Evolutionary conservation across 2,797 vertebrate genomes (phyloP), one percentile per base, ranked within the genome.

Genomic region (Pseudomugil tenellus): DNA sequence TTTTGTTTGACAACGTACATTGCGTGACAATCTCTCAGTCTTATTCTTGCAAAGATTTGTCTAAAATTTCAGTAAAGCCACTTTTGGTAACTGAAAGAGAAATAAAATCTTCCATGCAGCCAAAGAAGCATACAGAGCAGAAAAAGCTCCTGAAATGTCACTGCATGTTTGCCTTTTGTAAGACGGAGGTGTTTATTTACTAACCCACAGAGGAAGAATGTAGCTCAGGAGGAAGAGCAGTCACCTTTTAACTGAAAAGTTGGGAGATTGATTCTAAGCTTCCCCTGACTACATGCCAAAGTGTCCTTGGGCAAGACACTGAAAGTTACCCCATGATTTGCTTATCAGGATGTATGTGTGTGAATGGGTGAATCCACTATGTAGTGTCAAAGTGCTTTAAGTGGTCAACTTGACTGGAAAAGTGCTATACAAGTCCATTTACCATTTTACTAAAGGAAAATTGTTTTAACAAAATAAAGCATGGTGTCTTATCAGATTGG

Each of bases 51-150:
- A 17, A 10, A 59, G 16, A 26, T 63, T 60, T 0, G 6, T 77
- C 58, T 76, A 59, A 74, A 67, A 71, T 86, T 87, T 84, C 85
- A 49, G 16, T 37, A 37, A 51, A 29, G 37, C 62, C 54, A 55
- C 51, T 25, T 28, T 51, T 8, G 3, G 37, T 60, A 29, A 56
- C 29, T 69, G 56, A 66, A 37, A 61, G 58, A 25, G 29, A 29
- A 64, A 48, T 70, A 66, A 63, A 69, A 77, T 70, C 29, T 58
- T 67, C 70, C 57, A 12, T 71, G 39, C 56, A 61, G 35, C 72
- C 16, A 14, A 8, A 58, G 67, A 58, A 77, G 67, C 77, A 41
- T 76, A 74, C 70, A 74, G 32, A 1, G 14, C 6, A 13, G 3
- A n/a, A 48, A 21, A 48, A 21, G 19, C 11, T 21, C 46, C 9